Base-by-base conservation (phyloP, 2,113 vertebrate genomes). In the Hippoglossus stenolepis region DNA sequence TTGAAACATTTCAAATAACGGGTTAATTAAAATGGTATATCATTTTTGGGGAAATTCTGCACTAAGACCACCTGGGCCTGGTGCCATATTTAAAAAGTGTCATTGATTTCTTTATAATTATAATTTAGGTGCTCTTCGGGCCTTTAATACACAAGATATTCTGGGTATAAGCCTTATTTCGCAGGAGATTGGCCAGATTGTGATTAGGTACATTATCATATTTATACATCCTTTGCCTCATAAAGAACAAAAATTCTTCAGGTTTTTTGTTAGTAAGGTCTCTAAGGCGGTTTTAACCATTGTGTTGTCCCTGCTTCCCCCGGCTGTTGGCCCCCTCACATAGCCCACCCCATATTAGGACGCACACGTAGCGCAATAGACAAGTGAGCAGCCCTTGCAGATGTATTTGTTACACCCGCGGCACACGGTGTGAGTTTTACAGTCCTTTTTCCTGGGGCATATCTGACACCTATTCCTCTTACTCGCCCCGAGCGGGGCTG, bases 31-130 rank as follows among this genome's bases (percentile, higher is more conserved):
- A 1, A 28, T 18, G 3, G 0, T 5, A 10, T 21, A 47, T 31
- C 47, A 65, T 17, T 75, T 75, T 59, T 75, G 31, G 13, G 65
- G 66, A 59, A 66, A 59, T 26, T 75, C 63, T 6, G 20, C 54
- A 23, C 23, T 73, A 2, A 73, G 43, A 2, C 71, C 49, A 8
- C 63, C 49, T 1, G n/a, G 71, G 1, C 60, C 60, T 13, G 72
- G 63, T 0, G 54, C 72, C 9, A 58, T 75, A 13, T 11, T 75
- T 58, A 45, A 24, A 65, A 58, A 21, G 20, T 26, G 3, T 73
- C 10, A 10, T 23, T 64, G 4, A 73, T 73, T 54, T 12, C 8
- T 58, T 21, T 58, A 3, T 65, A 45, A 3, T 54, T 15, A 45
- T 63, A 45, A 5, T 53, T 73, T 28, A 53, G 0, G 9, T 5